These are phyloP conservation scores for Maylandia zebra DNA, from an alignment of 2,113 vertebrate genomes.

Conservation along the genomic window DNA sequence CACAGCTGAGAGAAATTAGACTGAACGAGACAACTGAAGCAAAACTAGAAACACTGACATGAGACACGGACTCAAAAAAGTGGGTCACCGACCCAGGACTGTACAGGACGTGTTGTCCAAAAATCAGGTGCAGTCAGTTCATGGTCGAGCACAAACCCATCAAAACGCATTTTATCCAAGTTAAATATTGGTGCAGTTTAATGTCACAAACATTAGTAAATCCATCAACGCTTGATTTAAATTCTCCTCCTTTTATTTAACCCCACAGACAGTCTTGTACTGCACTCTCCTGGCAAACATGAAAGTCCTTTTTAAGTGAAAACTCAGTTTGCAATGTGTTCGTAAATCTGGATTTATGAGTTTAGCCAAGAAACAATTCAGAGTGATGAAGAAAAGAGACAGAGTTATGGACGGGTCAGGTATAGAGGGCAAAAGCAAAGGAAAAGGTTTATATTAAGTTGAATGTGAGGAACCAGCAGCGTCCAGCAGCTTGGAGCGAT, in stretches of 20 bases:
- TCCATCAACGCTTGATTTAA: background rate
- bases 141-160: background rate
- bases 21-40: background rate
- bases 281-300: background rate
- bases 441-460: background rate
- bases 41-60: background rate
- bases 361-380: background rate
- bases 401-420: fast-evolving
- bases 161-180: background rate
- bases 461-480: background rate
- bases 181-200: background rate
- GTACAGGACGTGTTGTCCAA: background rate
- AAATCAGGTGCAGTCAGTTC: background rate
- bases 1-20: background rate
- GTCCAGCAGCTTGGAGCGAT: background rate
- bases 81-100: background rate
- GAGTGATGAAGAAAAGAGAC: background rate
- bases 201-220: background rate
- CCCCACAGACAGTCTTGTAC: background rate
- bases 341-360: background rate
- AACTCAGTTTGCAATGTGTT: background rate
- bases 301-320: background rate
- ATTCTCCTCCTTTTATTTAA: background rate
- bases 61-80: background rate
- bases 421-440: fast-evolving